A percentile compares a stretch with the other conserved stretches of the same genome.
Conservation (phyloP, 2,113 vertebrate genomes). For the Melierax canorus region DNA sequence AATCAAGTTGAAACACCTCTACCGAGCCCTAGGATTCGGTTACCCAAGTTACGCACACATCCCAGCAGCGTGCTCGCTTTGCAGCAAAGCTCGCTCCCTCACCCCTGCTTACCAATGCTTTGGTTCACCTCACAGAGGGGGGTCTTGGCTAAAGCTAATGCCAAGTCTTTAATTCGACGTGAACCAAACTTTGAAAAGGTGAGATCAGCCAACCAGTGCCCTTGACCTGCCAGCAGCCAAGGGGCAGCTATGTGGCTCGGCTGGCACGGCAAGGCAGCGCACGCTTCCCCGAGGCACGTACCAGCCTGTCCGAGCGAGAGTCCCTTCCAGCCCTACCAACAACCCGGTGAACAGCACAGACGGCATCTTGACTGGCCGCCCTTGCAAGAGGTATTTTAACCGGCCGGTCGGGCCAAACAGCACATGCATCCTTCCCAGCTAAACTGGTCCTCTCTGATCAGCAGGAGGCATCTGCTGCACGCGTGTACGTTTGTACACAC, state of each 20-base stretch:
- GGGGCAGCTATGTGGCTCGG: not conserved
- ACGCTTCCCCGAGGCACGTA: fast-evolving
- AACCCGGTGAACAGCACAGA: not conserved
- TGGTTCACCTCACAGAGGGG: not conserved
- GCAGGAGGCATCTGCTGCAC: not conserved
- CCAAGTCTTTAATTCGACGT: not conserved
- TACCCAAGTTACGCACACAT: not conserved
- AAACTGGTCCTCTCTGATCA: not conserved
- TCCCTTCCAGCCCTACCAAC: not conserved
- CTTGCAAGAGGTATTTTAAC: not conserved
- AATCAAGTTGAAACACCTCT: not conserved
- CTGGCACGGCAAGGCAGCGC: not conserved
- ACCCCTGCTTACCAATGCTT: not conserved
- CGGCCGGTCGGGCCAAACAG: no score
- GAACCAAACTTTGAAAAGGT: not conserved
- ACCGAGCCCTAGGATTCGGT: not conserved
- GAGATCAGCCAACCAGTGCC: not conserved
- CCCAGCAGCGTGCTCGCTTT: not conserved
- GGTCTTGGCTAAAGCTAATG: not conserved
- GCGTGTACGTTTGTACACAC: fast-evolving
- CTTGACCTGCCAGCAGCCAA: not conserved
- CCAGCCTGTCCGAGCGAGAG: not conserved
- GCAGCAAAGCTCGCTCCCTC: not conserved
- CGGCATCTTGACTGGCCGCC: not conserved
- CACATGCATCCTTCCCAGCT: not conserved